These are phyloP conservation scores for Spisula subtruncata DNA, from an alignment of 2,888 invertebrate species.

Conservation along the genomic window DNA sequence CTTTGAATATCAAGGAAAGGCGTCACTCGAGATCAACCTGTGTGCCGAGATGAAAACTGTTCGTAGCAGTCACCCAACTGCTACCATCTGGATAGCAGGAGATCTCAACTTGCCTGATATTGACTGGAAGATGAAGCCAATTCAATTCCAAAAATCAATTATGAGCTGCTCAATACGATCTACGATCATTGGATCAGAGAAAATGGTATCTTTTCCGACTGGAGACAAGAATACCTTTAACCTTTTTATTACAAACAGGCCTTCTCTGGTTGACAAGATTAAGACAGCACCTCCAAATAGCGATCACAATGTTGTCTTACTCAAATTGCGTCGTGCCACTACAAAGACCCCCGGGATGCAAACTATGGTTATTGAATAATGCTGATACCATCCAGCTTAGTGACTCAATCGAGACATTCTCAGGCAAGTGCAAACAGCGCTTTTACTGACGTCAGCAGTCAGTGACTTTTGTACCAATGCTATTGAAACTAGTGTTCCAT, in stretches of 20 bases:
- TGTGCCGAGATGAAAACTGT: background rate
- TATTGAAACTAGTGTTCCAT: background rate
- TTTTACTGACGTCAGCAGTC: background rate
- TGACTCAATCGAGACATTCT: background rate
- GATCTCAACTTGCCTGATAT: constrained; percentile 52
- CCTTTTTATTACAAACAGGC: background rate
- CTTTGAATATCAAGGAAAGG: background rate
- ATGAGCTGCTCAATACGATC: background rate
- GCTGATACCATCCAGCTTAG: background rate
- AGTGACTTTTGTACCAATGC: no score
- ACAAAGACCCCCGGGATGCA: background rate
- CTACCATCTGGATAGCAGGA: constrained; percentile 46
- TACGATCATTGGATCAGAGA: background rate
- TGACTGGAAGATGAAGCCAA: constrained; percentile 25
- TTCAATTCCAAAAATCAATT: no score
- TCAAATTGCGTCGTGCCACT: background rate
- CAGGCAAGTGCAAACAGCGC: background rate
- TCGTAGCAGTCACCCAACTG: background rate
- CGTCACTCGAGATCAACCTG: constrained; percentile 6
- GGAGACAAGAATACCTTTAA: background rate
- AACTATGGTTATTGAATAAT: background rate
- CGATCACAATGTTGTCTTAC: background rate
- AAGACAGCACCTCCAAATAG: background rate
- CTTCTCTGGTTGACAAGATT: background rate
- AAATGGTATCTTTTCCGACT: background rate